Conservation (phyloP, 2,888 invertebrate genomes). For the Listrodromus nycthemerus region DNA sequence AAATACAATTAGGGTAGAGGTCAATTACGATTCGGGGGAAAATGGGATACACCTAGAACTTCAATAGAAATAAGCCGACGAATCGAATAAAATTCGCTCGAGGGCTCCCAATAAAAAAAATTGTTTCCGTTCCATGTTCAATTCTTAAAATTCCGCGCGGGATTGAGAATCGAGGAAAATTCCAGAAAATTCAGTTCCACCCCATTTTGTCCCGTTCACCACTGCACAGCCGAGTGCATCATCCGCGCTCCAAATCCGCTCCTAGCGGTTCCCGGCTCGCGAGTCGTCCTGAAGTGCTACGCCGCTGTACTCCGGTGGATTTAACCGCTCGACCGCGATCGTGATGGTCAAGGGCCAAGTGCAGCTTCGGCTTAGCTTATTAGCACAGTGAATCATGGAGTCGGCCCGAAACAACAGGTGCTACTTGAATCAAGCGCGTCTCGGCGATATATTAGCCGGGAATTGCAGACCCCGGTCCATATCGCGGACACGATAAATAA, state of each 20-base stretch:
- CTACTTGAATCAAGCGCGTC: constrained; percentile 61
- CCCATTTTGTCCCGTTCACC: too few relatives aligned
- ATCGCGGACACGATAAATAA: constrained; percentile 42
- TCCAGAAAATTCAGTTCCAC: too few relatives aligned
- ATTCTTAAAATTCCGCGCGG: too few relatives aligned
- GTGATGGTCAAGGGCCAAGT: constrained; percentile 65
- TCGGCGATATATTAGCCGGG: constrained; percentile 60
- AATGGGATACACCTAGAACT: too few relatives aligned
- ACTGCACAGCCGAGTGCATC: not conserved
- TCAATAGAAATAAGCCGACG: too few relatives aligned
- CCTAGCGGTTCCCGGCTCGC: not conserved
- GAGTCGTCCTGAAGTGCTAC: constrained; percentile 5
- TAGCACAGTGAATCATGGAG: constrained; percentile 62
- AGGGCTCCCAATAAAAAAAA: too few relatives aligned
- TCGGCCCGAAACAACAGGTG: constrained; percentile 65
- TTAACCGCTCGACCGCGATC: constrained; percentile 62
- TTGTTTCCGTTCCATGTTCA: too few relatives aligned
- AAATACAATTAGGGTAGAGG: too few relatives aligned
- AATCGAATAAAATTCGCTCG: too few relatives aligned
- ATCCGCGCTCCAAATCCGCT: not conserved
- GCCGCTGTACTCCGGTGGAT: constrained; percentile 56
- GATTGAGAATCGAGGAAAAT: too few relatives aligned
- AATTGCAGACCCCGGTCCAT: constrained; percentile 50
- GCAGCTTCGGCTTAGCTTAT: constrained; percentile 62
- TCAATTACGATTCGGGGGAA: too few relatives aligned